Conservation (phyloP, 2,113 vertebrate genomes). For the Hyla sarda region DNA sequence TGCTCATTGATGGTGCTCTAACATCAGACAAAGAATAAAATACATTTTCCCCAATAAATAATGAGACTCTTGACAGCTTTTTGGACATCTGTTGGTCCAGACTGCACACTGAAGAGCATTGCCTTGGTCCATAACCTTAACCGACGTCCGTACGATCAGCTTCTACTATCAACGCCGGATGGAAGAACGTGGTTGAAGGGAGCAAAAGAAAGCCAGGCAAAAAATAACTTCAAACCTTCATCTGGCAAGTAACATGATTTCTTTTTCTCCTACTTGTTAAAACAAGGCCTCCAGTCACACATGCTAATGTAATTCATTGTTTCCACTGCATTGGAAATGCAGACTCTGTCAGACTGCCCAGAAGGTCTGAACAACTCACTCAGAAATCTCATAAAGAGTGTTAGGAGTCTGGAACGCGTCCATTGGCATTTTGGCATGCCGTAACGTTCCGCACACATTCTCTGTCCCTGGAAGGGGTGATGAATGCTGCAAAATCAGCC, state of each 20-base stretch:
- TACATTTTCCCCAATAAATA: not conserved
- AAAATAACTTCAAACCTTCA: constrained; percentile 28
- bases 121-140: not conserved
- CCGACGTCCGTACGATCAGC: not conserved
- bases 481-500: not conserved
- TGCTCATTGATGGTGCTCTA: not conserved
- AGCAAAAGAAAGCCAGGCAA: not conserved
- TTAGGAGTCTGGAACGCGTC: constrained; percentile 23
- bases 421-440: not conserved
- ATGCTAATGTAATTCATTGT: constrained; percentile 52
- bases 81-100: not conserved
- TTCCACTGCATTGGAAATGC: constrained; percentile 46
- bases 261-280: constrained; percentile 42
- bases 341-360: constrained; percentile 48
- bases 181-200: constrained; percentile 5
- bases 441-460: not conserved
- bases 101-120: not conserved
- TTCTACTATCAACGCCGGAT: not conserved
- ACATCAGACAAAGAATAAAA: not conserved
- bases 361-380: constrained; percentile 36
- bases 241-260: constrained; percentile 35
- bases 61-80: not conserved
- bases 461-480: not conserved
- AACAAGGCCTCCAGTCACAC: constrained; percentile 47
- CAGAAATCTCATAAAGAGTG: constrained; percentile 36